Base-by-base conservation (phyloP, 2,888 invertebrate genomes). In the Kryphioiulus occultus region DNA sequence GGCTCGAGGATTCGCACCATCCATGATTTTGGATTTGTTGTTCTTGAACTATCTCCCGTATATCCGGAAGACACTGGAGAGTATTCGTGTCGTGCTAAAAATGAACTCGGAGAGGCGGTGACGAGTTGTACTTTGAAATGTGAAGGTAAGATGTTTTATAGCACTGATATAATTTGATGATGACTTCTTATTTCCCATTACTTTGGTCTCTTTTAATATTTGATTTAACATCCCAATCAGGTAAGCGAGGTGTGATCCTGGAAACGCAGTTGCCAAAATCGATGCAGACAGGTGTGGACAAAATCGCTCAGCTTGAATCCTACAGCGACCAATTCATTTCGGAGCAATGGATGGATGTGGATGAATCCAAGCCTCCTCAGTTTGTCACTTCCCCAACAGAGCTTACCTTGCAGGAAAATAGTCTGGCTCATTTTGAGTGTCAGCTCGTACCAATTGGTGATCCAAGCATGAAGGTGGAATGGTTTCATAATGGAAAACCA, bases 11-110 rank as follows among this genome's bases (percentile, higher is more conserved):
- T 98, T 94, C 96, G 98, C 90, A 98, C 98, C 44, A 97, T 98
- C 95, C 97, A 98, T 91, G 99, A 99, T 93, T 99, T 99, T 92
- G 99, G 99, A 88, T 98, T 98, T 91, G 98, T 98, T 42, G 98
- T 99, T 90, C 94, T 99, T 89, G 99, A 99, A 94, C 98, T 99
- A 90, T 96, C 98, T 12, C 99, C 99, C 0, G 98, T 98, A 17
- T 98, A 98, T 92, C 97, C 98, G 0, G 98, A 98, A 93, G 99
- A 99, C 92, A 96, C 97, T 39, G 98, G 98, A 9, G 92, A 92
- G 78, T 91, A 91, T 88, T 90, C 90, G 82, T 97, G 97, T 92
- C 94, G 97, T 91, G 97, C 97, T 26, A 95, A 94, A 88, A 97
- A 97, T 90, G 96, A 97, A 90, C 96, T 96, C 90, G 97, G 97